Conservation (phyloP, 2,888 invertebrate genomes). For the Lamellibrachia columna region DNA sequence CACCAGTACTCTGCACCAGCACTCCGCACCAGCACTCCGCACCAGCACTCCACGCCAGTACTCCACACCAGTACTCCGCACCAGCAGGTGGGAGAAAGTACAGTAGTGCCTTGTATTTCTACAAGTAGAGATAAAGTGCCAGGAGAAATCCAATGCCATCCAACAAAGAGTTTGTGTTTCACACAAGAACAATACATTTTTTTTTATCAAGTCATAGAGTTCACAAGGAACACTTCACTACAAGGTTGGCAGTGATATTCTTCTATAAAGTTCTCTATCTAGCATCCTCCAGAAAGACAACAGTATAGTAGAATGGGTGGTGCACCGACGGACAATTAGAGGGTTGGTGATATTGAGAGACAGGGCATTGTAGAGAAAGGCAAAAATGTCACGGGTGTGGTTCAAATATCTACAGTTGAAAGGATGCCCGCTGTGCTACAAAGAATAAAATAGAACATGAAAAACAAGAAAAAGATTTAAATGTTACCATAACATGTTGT, state of each 20-base stretch:
- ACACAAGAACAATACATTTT: neutral
- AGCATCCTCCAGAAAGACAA: neutral
- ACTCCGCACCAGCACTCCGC: no score
- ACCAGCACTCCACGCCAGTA: neutral
- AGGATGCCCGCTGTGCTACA: no score
- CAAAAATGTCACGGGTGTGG: neutral
- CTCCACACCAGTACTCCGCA: neutral
- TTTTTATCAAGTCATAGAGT: neutral
- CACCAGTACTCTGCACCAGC: no score
- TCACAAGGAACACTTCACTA: neutral
- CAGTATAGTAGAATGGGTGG: neutral
- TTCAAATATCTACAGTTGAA: no score
- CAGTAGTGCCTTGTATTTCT: neutral
- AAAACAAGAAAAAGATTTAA: no score
- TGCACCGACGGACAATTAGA: neutral
- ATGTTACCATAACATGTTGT: no score
- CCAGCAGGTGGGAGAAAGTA: neutral
- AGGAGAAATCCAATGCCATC: neutral
- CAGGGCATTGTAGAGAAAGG: neutral
- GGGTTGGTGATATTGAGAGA: no score
- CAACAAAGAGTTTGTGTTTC: neutral
- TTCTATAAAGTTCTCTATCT: neutral
- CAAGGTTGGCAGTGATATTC: neutral
- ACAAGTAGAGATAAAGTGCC: neutral
- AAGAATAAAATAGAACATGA: no score